phyloP scores from a whole-genome alignment of 2,888 invertebrate species.

The Neelides folsomi region DNA sequence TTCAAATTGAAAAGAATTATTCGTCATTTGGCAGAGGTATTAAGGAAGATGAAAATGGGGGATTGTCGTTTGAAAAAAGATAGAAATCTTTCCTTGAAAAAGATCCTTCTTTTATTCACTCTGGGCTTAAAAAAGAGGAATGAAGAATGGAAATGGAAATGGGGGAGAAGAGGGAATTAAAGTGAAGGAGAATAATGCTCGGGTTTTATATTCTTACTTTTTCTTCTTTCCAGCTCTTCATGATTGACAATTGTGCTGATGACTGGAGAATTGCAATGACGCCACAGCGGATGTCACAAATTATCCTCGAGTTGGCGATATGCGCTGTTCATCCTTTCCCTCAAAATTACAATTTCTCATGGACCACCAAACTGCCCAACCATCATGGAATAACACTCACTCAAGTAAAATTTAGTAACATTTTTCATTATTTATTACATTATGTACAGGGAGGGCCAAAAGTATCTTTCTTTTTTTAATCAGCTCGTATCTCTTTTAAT shows the following conservation, averaged over 20 bases:
- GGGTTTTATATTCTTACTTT: conserved; percentile 1
- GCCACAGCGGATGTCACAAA: conserved; percentile 88
- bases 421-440: no score
- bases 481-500: no score
- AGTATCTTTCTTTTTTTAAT: no score
- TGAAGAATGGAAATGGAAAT: not conserved
- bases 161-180: not conserved
- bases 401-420: conserved; percentile 12
- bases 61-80: no score
- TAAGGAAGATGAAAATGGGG: no score
- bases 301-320: conserved; percentile 78
- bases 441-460: no score
- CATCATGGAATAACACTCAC: conserved; percentile 18
- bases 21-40: no score
- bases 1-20: no score
- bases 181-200: not conserved
- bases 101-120: no score
- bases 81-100: no score
- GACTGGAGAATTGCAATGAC: conserved; percentile 99
- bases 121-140: not conserved
- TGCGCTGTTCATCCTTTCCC: conserved; percentile 98
- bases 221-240: conserved; percentile 70
- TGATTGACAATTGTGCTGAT: conserved; percentile 99
- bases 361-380: conserved; percentile 81
- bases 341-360: conserved; percentile 86